phyloP scores from a whole-genome alignment of 2,888 invertebrate species.

The Maniola hyperantus region DNA sequence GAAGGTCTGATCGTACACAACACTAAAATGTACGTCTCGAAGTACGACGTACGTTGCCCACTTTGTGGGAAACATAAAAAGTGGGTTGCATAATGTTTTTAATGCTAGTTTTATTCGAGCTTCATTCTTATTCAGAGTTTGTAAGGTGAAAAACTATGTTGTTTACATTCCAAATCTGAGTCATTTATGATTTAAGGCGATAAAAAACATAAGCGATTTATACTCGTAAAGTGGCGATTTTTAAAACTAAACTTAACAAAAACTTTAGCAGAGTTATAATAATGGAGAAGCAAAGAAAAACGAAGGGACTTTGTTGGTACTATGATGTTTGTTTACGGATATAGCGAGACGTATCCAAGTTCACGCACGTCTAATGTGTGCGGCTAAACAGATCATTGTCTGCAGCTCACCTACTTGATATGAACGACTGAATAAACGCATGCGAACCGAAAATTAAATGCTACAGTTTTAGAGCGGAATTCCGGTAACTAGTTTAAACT shows the following conservation, averaged over 20 bases:
- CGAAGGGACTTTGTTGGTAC: neutral
- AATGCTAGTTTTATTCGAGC: neutral
- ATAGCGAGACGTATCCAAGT: slow-evolving; percentile 8
- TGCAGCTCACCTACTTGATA: neutral
- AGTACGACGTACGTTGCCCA: slow-evolving; percentile 17
- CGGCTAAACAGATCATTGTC: slow-evolving; percentile 19
- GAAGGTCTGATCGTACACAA: slow-evolving; percentile 17
- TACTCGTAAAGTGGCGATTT: neutral
- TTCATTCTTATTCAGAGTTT: neutral
- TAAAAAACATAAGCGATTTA: neutral
- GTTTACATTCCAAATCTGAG: slow-evolving; percentile 13
- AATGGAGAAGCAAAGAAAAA: neutral
- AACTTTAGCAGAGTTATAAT: neutral
- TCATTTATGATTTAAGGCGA: neutral
- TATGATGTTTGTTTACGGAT: slow-evolving; percentile 20
- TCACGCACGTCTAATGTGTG: slow-evolving; percentile 25
- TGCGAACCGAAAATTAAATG: slow-evolving; percentile 5
- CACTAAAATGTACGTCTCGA: neutral
- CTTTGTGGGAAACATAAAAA: neutral
- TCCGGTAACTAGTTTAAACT: neutral
- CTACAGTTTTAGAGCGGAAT: slow-evolving; percentile 2
- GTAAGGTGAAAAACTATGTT: slow-evolving; percentile 7
- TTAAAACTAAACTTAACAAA: neutral
- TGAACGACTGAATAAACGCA: slow-evolving; percentile 19
- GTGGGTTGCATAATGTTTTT: neutral